Conservation (phyloP, 2,113 vertebrate species). For the Sinocyclocheilus maitianheensis region DNA sequence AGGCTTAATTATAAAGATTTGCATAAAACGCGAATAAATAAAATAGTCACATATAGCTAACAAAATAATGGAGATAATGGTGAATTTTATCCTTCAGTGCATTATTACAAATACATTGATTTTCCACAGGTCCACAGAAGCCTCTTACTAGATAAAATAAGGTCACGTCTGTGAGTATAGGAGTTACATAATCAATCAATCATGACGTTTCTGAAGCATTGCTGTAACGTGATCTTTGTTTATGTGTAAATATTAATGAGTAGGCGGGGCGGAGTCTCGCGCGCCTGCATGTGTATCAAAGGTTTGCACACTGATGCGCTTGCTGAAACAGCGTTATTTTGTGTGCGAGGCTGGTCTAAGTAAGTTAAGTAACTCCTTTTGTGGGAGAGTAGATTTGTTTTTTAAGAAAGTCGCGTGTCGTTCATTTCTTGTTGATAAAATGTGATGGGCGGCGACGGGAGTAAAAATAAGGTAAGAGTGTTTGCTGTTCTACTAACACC, state of each 20-base stretch:
- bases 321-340: background rate
- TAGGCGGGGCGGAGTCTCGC: background rate
- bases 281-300: background rate
- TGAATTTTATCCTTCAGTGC: background rate
- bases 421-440: background rate
- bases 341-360: background rate
- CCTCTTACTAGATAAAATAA: background rate
- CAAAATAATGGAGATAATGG: no score
- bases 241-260: constrained; percentile 8
- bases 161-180: background rate
- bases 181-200: constrained; percentile 13
- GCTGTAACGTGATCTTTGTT: constrained; percentile 6
- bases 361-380: background rate
- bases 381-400: background rate
- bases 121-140: background rate
- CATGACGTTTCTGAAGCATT: background rate
- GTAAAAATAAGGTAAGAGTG: constrained; percentile 50
- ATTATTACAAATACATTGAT: background rate
- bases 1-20: background rate
- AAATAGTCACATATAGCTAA: background rate
- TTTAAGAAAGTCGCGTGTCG: background rate
- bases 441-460: constrained; percentile 43
- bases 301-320: background rate
- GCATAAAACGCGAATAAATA: background rate
- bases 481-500: background rate